Conservation (phyloP, 2,113 vertebrate species). For the Hipposideros armiger region DNA sequence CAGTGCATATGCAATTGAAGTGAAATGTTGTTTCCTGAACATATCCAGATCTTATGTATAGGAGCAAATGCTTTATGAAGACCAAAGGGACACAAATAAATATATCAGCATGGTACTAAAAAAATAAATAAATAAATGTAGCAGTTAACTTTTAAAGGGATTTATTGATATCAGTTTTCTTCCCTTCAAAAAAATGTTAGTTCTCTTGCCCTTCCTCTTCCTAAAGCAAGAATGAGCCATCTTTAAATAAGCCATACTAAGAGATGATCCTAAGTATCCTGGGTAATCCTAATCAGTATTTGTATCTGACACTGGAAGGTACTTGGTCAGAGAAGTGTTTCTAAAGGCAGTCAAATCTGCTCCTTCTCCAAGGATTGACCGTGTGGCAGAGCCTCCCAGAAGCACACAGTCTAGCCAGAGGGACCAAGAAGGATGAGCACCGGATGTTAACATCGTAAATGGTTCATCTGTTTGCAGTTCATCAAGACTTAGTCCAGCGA, state of each 20-base stretch:
- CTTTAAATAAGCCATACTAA: neutral
- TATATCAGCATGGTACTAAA: neutral
- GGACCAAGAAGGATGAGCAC: no score
- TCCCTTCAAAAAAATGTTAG: neutral
- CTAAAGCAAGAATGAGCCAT: neutral
- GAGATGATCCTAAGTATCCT: neutral
- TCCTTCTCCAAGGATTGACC: neutral
- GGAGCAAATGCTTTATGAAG: neutral
- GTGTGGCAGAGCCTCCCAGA: neutral
- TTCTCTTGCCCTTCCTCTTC: neutral
- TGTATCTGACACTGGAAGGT: neutral
- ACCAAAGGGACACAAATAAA: neutral
- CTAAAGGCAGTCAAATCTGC: neutral
- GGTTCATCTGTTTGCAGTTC: neutral
- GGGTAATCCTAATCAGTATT: neutral
- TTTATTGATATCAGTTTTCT: neutral
- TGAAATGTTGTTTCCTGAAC: slow-evolving; percentile 42
- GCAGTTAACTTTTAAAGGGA: slow-evolving; percentile 16
- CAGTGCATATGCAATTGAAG: neutral
- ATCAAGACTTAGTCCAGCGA: neutral
- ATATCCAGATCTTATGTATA: slow-evolving; percentile 41
- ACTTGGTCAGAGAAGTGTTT: neutral
- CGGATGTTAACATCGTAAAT: neutral
- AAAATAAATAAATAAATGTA: neutral
- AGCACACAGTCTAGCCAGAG: neutral